phyloP scores from a whole-genome alignment of 53 echinoderm and acorn worm species.

The Antedon mediterranea region DNA sequence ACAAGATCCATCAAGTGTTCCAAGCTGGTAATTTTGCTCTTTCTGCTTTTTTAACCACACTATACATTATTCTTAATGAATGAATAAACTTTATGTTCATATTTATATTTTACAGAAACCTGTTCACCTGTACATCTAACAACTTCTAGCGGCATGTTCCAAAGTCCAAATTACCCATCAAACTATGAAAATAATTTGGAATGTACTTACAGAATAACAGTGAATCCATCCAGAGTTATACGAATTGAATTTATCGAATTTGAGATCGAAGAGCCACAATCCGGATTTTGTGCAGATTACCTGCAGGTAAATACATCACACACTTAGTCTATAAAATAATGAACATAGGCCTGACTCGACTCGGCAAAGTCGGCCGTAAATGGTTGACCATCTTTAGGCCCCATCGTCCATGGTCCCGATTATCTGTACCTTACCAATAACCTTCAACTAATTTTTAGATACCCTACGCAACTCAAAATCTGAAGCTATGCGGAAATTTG shows the following conservation, averaged over 20 bases:
- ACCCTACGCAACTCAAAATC: background rate
- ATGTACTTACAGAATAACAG: slow-evolving; percentile 26
- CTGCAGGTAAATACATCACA: slow-evolving; percentile 20
- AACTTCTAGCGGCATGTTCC: slow-evolving; percentile 17
- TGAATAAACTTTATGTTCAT: too few relatives aligned
- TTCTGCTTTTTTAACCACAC: too few relatives aligned
- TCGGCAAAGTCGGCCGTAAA: too few relatives aligned
- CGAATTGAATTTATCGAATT: slow-evolving; percentile 30
- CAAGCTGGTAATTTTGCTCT: too few relatives aligned
- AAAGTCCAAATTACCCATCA: slow-evolving; percentile 30
- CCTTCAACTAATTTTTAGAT: too few relatives aligned
- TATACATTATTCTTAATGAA: too few relatives aligned
- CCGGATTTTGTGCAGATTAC: slow-evolving; percentile 31
- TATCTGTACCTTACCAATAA: too few relatives aligned
- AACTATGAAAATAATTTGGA: slow-evolving; percentile 32
- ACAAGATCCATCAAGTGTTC: background rate
- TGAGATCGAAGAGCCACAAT: slow-evolving; percentile 22
- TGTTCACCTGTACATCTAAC: slow-evolving; percentile 17
- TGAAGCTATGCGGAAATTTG: slow-evolving; percentile 16
- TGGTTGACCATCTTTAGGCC: too few relatives aligned
- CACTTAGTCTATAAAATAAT: too few relatives aligned
- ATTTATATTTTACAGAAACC: too few relatives aligned
- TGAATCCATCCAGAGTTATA: slow-evolving; percentile 16
- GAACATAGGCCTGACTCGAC: background rate
- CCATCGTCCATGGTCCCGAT: too few relatives aligned